These are phyloP conservation scores for Alauda arvensis DNA, from an alignment of 2,797 vertebrate species.

Conservation along the genomic window DNA sequence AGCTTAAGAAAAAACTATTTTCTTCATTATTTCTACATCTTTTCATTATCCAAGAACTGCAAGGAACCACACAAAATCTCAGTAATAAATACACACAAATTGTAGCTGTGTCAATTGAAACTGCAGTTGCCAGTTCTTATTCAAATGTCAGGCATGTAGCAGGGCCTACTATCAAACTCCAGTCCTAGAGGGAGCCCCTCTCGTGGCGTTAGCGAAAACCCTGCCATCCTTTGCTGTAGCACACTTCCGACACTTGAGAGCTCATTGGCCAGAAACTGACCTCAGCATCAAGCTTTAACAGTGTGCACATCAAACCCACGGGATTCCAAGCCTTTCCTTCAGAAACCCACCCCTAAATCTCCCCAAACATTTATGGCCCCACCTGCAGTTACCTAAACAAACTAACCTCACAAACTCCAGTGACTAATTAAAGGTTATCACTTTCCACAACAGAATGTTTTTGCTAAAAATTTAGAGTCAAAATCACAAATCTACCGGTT, in stretches of 20 bases:
- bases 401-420: neutral
- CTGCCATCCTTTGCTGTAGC: slow-evolving; percentile 75
- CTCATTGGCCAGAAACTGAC: slow-evolving; percentile 50
- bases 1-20: neutral
- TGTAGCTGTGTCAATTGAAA: neutral
- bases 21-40: neutral
- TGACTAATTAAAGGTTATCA: neutral
- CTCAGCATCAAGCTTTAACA: slow-evolving; percentile 75
- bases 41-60: neutral
- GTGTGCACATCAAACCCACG: slow-evolving; percentile 41
- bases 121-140: accelerated
- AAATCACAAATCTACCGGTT: neutral
- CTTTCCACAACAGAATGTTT: neutral
- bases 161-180: slow-evolving; percentile 86
- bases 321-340: neutral
- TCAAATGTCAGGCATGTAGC: slow-evolving; percentile 70
- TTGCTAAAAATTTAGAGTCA: neutral
- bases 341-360: neutral
- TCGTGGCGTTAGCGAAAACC: slow-evolving; percentile 85
- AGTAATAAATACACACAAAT: neutral
- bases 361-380: no score
- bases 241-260: slow-evolving; percentile 78
- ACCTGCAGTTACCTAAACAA: neutral
- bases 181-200: slow-evolving; percentile 79
- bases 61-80: neutral